Conservation (phyloP, 2,888 invertebrate genomes). For the Eumacrocentrus americanus region DNA sequence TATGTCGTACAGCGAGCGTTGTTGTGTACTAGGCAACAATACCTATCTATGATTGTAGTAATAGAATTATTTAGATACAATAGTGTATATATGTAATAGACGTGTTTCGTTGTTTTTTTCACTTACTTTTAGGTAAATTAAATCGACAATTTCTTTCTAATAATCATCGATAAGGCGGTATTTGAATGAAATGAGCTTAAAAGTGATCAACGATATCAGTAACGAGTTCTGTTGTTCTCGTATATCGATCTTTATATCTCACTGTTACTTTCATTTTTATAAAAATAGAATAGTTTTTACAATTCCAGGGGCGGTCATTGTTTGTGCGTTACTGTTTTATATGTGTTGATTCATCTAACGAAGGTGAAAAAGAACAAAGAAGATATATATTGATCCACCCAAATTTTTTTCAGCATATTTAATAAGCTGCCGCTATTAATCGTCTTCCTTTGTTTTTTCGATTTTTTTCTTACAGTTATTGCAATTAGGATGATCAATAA, state of each 20-base stretch:
- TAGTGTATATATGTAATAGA: constrained; percentile 47
- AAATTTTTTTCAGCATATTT: constrained; percentile 16
- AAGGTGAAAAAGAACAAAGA: constrained; percentile 19
- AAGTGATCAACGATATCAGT: background rate
- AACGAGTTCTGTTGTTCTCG: background rate
- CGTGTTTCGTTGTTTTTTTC: constrained; percentile 40
- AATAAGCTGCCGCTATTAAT: constrained; percentile 9
- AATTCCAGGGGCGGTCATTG: constrained; percentile 33
- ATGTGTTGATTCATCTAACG: constrained; percentile 13
- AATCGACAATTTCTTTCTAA: constrained; percentile 3
- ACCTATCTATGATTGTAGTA: constrained; percentile 55
- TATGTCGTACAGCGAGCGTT: constrained; percentile 58
- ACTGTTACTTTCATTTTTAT: constrained; percentile 36
- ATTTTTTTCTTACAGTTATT: background rate
- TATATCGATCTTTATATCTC: constrained; percentile 28
- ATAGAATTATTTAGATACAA: constrained; percentile 58
- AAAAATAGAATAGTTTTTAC: constrained; percentile 42
- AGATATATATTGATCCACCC: constrained; percentile 17
- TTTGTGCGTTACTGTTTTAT: background rate
- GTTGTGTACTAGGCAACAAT: constrained; percentile 57
- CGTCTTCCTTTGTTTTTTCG: constrained; percentile 3
- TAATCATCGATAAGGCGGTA: constrained; percentile 6
- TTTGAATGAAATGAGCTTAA: no score
- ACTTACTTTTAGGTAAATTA: constrained; percentile 23
- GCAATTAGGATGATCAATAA: constrained; percentile 3